A percentile compares a stretch with the other conserved stretches of the same genome.
These are phyloP conservation scores for Dryas iulia DNA, from an alignment of 1,140 invertebrate genomes.

Conservation along the genomic window DNA sequence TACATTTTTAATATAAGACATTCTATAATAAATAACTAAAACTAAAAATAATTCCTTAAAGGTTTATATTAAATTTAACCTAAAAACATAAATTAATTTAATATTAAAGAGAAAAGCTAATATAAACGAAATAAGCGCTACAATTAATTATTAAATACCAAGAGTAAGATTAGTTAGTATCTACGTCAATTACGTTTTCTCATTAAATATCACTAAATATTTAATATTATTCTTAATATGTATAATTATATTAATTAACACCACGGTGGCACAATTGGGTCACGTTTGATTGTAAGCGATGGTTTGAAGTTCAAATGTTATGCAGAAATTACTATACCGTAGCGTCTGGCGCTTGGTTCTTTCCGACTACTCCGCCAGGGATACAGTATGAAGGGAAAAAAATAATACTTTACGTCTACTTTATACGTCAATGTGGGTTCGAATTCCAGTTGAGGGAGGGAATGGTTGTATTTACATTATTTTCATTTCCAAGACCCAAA, in stretches of 20 bases:
- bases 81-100: background rate
- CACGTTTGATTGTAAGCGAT: background rate
- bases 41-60: too few species aligned
- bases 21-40: background rate
- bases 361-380: too few species aligned
- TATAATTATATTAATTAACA: background rate
- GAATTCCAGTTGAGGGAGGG: too few species aligned
- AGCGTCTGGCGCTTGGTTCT: too few species aligned
- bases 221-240: background rate
- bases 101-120: constrained; percentile 1
- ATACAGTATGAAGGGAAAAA: too few species aligned
- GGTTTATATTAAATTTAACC: background rate
- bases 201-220: background rate
- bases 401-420: too few species aligned
- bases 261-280: background rate
- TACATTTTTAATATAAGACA: background rate
- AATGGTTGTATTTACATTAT: too few species aligned
- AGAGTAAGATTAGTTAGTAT: background rate
- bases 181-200: background rate
- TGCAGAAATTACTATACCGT: too few species aligned
- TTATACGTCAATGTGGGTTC: too few species aligned
- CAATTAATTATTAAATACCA: background rate
- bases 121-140: background rate
- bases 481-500: too few species aligned
- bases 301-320: background rate